These are phyloP conservation scores for Limnephilus lunatus DNA, from an alignment of 2,888 invertebrate genomes.

Conservation along the genomic window DNA sequence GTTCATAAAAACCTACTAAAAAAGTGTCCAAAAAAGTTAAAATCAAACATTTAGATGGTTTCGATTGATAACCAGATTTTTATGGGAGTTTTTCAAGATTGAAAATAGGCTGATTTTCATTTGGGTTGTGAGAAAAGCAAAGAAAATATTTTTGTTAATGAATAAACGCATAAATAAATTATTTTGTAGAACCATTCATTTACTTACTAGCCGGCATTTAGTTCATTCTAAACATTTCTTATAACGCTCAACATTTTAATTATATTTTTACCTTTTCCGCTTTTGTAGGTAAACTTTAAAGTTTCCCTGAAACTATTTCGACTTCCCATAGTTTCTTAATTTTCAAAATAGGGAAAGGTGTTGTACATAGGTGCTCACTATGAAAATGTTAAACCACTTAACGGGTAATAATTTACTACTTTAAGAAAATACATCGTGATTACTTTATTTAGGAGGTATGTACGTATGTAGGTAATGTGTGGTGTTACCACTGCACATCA, in stretches of 20 bases:
- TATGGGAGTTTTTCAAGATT: too few relatives aligned
- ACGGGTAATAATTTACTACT: not conserved
- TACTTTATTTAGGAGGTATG: too few relatives aligned
- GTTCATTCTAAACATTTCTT: not conserved
- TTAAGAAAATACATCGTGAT: not conserved
- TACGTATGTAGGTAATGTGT: too few relatives aligned
- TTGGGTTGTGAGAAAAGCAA: too few relatives aligned
- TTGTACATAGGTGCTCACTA: not conserved
- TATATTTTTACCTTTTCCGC: not conserved
- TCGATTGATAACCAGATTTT: too few relatives aligned
- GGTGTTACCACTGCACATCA: too few relatives aligned
- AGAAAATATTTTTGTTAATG: not conserved
- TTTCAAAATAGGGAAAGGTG: not conserved
- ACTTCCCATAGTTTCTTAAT: not conserved
- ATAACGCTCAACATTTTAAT: not conserved
- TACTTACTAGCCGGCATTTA: not conserved
- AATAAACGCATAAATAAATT: not conserved
- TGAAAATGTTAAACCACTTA: not conserved
- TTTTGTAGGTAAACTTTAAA: not conserved
- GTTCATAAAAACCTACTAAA: too few relatives aligned
- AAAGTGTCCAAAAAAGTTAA: too few relatives aligned
- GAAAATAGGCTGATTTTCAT: too few relatives aligned
- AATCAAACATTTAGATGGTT: too few relatives aligned
- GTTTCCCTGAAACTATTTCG: not conserved
- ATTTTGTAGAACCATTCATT: not conserved